Evolutionary conservation across 2,113 vertebrate genomes (phyloP), one percentile per base, ranked within the genome.

Genomic region (Trogon melanurus): DNA sequence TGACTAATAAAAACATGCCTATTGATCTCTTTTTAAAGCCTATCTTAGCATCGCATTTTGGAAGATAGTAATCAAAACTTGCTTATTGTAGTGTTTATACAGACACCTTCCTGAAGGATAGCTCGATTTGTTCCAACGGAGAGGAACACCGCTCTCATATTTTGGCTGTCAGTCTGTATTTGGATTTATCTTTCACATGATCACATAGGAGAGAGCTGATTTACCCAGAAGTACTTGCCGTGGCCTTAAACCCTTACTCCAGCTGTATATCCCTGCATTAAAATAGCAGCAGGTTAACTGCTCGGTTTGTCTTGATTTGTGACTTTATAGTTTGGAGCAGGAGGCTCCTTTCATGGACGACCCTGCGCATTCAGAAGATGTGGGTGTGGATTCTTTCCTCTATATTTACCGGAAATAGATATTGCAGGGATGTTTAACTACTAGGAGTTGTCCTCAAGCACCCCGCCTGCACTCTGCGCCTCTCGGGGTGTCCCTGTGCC

Each of bases 11-110:
- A 79, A 86, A 89, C 86, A 73, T 23, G 44, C 26, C 26, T 76
- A 91, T 91, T 94, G 92, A 95, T 95, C 71, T 83, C 83, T 71
- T 88, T 94, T 89, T 71, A 78, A 92, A 88, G n/a, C 30, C 30
- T 47, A 14, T 75, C 65, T 91, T 92, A 95, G 70, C 21, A 26
- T 21, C 60, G 27, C 53, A 48, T 25, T 88, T 67, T 86, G 75
- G n/a, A 93, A 86, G 85, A 71, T 5, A 74, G 53, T 67, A 64
- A 93, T 83, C 67, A 74, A 26, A 82, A 91, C 72, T 85, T 60
- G 48, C 48, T 84, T 54, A 66, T 5, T 47, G 29, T 53, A 36
- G 19, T 79, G n/a, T 80, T 94, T 88, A 66, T 74, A 44, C 36
- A 79, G 78, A 64, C 53, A 75, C 34, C 50, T 76, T 86, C 32